These are phyloP conservation scores for Eristalinus aeneus DNA, from an alignment of 2,888 invertebrate species.

Conservation along the genomic window DNA sequence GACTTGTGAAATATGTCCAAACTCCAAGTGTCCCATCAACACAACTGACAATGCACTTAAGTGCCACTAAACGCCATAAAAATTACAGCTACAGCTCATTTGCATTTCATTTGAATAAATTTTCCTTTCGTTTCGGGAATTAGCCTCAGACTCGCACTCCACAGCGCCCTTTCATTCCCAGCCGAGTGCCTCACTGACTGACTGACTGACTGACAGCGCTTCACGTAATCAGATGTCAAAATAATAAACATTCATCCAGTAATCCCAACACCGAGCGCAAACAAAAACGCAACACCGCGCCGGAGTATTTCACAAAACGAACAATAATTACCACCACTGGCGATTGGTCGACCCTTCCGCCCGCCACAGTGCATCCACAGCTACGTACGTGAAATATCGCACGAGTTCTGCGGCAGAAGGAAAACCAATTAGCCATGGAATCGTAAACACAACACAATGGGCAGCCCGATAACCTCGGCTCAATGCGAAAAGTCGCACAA, in stretches of 20 bases:
- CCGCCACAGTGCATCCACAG: constrained; percentile 12
- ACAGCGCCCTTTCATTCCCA: not conserved
- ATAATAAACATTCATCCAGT: constrained; percentile 32
- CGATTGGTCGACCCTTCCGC: no score
- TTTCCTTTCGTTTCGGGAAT: not conserved
- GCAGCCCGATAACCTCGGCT: constrained; percentile 7
- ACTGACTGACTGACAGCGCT: not conserved
- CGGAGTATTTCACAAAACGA: constrained; percentile 27
- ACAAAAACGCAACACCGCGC: constrained; percentile 22
- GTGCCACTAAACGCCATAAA: constrained; percentile 12
- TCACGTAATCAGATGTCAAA: constrained; percentile 48
- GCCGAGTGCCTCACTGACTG: not conserved
- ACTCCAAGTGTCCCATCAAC: not conserved
- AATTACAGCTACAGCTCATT: not conserved
- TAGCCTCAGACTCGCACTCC: not conserved
- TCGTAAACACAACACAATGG: constrained; percentile 3
- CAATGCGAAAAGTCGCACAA: constrained; percentile 55
- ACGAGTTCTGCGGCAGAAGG: constrained; percentile 21
- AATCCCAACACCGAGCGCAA: constrained; percentile 30
- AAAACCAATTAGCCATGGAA: constrained; percentile 29
- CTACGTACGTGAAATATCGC: constrained; percentile 55
- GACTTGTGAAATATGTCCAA: not conserved
- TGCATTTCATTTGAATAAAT: not conserved
- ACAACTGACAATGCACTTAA: constrained; percentile 2
- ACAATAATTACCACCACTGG: constrained; percentile 16